Evolutionary conservation across 2,113 vertebrate genomes (phyloP).

Genomic region (Hydrolagus affinis): DNA sequence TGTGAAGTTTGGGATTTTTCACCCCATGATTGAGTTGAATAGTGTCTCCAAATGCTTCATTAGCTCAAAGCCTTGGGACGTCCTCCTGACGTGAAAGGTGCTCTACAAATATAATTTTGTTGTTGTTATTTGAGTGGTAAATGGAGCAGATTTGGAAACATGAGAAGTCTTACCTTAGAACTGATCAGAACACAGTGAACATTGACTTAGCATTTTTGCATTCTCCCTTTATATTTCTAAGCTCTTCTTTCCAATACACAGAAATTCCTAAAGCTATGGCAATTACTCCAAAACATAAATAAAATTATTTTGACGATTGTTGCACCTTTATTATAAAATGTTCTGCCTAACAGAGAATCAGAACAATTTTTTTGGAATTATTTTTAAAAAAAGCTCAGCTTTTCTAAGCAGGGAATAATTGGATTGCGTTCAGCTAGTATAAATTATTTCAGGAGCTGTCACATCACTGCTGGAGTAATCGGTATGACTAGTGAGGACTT

Average conservation of each 20-base stretch:
- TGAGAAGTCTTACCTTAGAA: background rate
- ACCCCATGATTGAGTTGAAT: too few species aligned
- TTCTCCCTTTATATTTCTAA: background rate
- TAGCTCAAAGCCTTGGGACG: too few species aligned
- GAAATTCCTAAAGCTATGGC: background rate
- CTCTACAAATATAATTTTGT: too few species aligned
- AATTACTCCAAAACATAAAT: background rate
- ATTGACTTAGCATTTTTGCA: background rate
- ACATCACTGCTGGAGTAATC: conserved; percentile 4
- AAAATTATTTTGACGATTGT: conserved; percentile 14
- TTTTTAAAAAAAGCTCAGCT: background rate
- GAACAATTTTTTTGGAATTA: background rate
- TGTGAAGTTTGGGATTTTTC: too few species aligned
- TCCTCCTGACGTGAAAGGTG: too few species aligned
- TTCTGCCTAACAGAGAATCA: conserved; percentile 3
- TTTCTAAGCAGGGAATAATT: conserved; percentile 11
- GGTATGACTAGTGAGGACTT: background rate
- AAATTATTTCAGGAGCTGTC: background rate
- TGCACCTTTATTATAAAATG: conserved; percentile 1
- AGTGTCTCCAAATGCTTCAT: background rate
- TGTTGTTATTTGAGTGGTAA: background rate
- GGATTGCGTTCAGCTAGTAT: background rate
- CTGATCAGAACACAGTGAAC: background rate
- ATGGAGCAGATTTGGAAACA: background rate
- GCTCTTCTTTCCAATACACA: background rate